Evolutionary conservation across 1,140 invertebrate species (phyloP).

Genomic region (Drosophila pachea): DNA sequence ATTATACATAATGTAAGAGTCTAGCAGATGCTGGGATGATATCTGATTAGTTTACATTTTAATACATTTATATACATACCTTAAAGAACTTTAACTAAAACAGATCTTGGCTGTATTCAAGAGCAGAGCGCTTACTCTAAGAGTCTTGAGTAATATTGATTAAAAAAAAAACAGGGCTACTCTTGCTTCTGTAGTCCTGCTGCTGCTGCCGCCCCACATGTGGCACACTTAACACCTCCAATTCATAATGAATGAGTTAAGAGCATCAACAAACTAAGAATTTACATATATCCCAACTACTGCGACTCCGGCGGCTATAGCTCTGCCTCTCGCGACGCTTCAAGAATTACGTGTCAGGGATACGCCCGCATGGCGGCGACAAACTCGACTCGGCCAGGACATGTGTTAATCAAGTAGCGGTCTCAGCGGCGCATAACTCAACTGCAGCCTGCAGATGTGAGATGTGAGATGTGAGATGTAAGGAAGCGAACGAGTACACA

Average conservation of each 20-base stretch:
- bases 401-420: slow-evolving; percentile 73
- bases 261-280: slow-evolving; percentile 74
- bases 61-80: too few relatives aligned
- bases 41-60: too few relatives aligned
- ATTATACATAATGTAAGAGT: slow-evolving; percentile 24
- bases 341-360: slow-evolving; percentile 49
- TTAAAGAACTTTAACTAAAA: too few relatives aligned
- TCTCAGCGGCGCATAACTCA: slow-evolving; percentile 62
- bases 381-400: slow-evolving; percentile 41
- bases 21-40: neutral
- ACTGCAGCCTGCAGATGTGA: slow-evolving; percentile 50
- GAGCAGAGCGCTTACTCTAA: too few relatives aligned
- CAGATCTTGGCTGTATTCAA: too few relatives aligned
- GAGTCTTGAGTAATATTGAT: neutral
- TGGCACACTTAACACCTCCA: slow-evolving; percentile 69
- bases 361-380: slow-evolving; percentile 57
- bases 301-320: slow-evolving; percentile 35
- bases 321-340: slow-evolving; percentile 17
- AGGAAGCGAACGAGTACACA: slow-evolving; percentile 28
- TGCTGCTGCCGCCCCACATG: slow-evolving; percentile 35
- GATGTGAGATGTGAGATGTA: slow-evolving; percentile 1
- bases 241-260: slow-evolving; percentile 77
- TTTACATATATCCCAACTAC: slow-evolving; percentile 48
- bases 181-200: neutral
- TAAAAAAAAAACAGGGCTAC: neutral